A percentile compares a stretch with the other conserved stretches of the same genome.
phyloP scores from a whole-genome alignment of 2,113 vertebrate species.

The Corythornis cristatus region DNA sequence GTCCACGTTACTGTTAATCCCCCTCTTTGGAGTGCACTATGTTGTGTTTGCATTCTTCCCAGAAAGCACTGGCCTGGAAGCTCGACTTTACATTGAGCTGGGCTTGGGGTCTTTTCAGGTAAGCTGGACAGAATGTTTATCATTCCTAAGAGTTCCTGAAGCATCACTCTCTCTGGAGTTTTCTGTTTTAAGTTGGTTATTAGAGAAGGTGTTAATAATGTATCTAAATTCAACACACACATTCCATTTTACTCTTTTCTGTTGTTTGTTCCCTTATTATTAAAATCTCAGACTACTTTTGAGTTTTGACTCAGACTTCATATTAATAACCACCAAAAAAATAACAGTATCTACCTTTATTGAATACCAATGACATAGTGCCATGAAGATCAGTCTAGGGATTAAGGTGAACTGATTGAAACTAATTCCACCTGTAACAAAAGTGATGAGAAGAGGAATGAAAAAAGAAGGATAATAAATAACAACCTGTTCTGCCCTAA shows the following conservation, averaged over 20 bases:
- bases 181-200: background rate
- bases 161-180: background rate
- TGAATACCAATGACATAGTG: background rate
- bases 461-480: background rate
- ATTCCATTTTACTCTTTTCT: background rate
- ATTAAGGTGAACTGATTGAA: background rate
- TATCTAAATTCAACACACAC: background rate
- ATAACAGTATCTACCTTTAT: background rate
- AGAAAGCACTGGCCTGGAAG: conserved; percentile 64
- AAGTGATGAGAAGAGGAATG: background rate
- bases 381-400: background rate
- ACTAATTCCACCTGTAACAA: background rate
- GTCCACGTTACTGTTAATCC: conserved; percentile 71
- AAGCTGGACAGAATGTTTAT: background rate
- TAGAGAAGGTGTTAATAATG: background rate
- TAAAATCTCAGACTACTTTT: background rate
- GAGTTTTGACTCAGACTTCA: background rate
- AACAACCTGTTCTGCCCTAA: background rate
- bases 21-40: conserved; percentile 75
- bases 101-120: conserved; percentile 76
- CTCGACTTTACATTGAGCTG: conserved; percentile 69
- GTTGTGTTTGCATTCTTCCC: conserved; percentile 71
- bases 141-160: background rate
- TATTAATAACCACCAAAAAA: background rate
- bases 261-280: background rate